Evolutionary conservation across 2,113 vertebrate genomes (phyloP).

Genomic region (Myrmophylax atrothorax): DNA sequence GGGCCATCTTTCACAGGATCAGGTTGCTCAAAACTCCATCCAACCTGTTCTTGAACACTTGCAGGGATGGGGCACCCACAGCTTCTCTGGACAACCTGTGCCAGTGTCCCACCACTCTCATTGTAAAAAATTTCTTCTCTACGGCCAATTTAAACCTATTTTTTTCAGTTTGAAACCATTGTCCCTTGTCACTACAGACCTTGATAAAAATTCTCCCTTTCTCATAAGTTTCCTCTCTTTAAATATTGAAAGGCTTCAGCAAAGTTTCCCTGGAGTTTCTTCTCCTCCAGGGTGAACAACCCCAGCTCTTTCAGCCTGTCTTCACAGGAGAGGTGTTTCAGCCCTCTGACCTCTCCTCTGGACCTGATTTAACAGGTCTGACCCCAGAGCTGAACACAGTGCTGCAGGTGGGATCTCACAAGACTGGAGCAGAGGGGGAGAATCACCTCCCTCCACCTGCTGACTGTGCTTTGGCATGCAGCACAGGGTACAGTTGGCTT

Average conservation of each 20-base stretch:
- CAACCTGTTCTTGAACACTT: background rate
- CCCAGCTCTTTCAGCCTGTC: background rate
- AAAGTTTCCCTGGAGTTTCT: background rate
- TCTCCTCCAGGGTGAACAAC: background rate
- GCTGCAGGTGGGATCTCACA: background rate
- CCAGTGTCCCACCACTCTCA: too few relatives aligned
- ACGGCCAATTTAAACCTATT: background rate
- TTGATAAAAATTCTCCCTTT: background rate
- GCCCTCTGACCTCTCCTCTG: background rate
- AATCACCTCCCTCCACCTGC: fast-evolving
- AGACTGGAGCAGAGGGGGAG: background rate
- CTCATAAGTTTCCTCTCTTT: background rate
- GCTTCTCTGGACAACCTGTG: background rate
- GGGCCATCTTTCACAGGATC: background rate
- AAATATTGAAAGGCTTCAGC: background rate
- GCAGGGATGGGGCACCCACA: background rate
- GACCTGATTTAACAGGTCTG: background rate
- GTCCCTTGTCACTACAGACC: background rate
- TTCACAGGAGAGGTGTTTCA: background rate
- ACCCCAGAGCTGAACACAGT: background rate
- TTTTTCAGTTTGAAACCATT: background rate
- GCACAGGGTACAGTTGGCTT: background rate
- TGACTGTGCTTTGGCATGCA: background rate
- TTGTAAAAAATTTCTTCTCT: background rate
- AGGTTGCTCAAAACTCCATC: background rate